Conservation (phyloP, 1,140 invertebrate genomes). For the Bicyclus anynana region DNA sequence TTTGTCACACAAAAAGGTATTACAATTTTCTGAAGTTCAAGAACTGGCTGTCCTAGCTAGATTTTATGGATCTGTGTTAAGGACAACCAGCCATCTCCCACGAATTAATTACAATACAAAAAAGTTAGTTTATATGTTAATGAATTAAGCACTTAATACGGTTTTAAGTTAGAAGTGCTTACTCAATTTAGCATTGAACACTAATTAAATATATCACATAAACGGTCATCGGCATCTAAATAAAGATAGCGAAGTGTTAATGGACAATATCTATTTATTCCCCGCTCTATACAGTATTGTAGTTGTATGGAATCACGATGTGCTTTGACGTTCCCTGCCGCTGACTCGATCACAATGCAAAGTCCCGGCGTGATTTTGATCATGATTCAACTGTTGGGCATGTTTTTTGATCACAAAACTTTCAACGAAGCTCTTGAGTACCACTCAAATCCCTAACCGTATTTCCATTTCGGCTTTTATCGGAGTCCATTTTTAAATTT, state of each 20-base stretch:
- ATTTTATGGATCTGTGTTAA: too few relatives aligned
- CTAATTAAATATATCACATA: too few relatives aligned
- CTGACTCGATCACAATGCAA: conserved; percentile 16
- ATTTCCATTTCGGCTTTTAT: conserved; percentile 17
- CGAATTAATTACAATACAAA: too few relatives aligned
- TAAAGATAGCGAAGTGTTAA: conserved; percentile 1
- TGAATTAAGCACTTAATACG: too few relatives aligned
- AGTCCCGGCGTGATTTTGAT: conserved; percentile 25
- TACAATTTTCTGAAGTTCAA: too few relatives aligned
- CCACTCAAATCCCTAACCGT: conserved; percentile 9
- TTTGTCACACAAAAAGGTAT: too few relatives aligned
- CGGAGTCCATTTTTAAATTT: conserved; percentile 11
- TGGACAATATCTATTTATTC: conserved; percentile 1
- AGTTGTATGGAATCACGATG: not conserved
- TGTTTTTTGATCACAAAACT: conserved; percentile 33
- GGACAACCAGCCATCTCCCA: too few relatives aligned
- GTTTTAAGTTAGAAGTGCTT: too few relatives aligned
- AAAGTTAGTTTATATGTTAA: too few relatives aligned
- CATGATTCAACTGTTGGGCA: conserved; percentile 33
- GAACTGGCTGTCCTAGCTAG: too few relatives aligned
- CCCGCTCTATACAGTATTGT: not conserved
- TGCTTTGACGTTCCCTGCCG: conserved; percentile 10
- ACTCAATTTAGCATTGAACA: too few relatives aligned
- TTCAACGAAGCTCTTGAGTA: conserved; percentile 30
- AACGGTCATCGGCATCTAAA: not conserved